These are phyloP conservation scores for Drosophila littoralis DNA, from an alignment of 1,140 invertebrate species.

Conservation along the genomic window DNA sequence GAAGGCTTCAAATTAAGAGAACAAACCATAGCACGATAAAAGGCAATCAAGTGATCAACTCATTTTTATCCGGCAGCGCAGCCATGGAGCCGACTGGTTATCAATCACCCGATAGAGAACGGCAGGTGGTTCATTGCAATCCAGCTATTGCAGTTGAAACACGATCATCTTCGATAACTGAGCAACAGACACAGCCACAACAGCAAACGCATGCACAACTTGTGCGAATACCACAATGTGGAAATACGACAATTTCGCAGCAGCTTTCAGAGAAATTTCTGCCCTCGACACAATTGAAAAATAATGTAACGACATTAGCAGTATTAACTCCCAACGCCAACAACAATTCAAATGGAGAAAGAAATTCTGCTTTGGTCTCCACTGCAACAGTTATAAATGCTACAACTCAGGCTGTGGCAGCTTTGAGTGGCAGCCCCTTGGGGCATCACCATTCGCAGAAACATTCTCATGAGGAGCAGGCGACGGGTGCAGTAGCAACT, in stretches of 20 bases:
- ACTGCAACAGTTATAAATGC: slow-evolving; percentile 71
- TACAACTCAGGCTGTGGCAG: slow-evolving; percentile 73
- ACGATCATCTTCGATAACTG: background rate
- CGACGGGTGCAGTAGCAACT: slow-evolving; percentile 3
- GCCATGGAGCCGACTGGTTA: slow-evolving; percentile 78
- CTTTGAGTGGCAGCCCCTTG: slow-evolving; percentile 68
- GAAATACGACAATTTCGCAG: slow-evolving; percentile 37
- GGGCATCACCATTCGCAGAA: slow-evolving; percentile 60
- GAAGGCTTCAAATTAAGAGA: too few relatives aligned
- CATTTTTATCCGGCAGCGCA: background rate
- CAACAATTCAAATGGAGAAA: slow-evolving; percentile 47
- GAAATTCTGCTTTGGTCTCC: slow-evolving; percentile 48
- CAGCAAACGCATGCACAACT: background rate
- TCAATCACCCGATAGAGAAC: slow-evolving; percentile 66
- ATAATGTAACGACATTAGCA: slow-evolving; percentile 16
- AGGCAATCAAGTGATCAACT: too few relatives aligned
- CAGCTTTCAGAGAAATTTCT: slow-evolving; percentile 41
- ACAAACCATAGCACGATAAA: too few relatives aligned
- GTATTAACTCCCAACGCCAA: slow-evolving; percentile 31
- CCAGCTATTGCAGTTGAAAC: slow-evolving; percentile 7
- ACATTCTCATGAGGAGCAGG: slow-evolving; percentile 27
- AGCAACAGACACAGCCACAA: slow-evolving; percentile 5
- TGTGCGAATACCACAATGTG: slow-evolving; percentile 22
- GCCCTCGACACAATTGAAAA: slow-evolving; percentile 31
- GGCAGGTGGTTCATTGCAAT: slow-evolving; percentile 57